Percentiles rank a stretch among this genome's conserved stretches.
Evolutionary conservation across 1,140 invertebrate genomes (phyloP).

Genomic region (Trachelipus rathkii): DNA sequence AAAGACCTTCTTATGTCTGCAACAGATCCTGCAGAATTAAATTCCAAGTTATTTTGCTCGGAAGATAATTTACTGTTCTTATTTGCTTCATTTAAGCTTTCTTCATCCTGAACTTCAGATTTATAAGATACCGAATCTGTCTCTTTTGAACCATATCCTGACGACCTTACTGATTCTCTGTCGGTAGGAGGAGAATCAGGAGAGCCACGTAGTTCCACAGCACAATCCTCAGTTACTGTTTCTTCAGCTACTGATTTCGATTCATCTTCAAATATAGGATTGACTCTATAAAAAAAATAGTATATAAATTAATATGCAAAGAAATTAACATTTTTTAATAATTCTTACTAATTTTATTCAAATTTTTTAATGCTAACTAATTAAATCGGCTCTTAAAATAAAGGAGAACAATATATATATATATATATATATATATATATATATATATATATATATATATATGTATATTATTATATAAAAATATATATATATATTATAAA

Average conservation of each 20-base stretch:
- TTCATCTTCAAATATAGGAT: slow-evolving; percentile 4
- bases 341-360: too few relatives aligned
- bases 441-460: too few relatives aligned
- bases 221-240: not conserved
- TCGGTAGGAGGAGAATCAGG: slow-evolving; percentile 36
- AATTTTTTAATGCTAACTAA: too few relatives aligned
- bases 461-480: too few relatives aligned
- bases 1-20: not conserved
- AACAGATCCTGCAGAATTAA: not conserved
- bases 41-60: not conserved
- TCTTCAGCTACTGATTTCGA: not conserved
- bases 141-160: slow-evolving; percentile 40
- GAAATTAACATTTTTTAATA: too few relatives aligned
- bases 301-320: not conserved
- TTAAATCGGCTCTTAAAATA: too few relatives aligned
- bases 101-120: slow-evolving; percentile 28
- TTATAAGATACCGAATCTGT: slow-evolving; percentile 33
- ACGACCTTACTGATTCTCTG: slow-evolving; percentile 32
- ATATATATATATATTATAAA: too few relatives aligned
- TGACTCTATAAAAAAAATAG: not conserved
- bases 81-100: not conserved
- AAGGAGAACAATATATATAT: too few relatives aligned
- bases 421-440: too few relatives aligned
- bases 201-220: too few relatives aligned
- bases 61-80: not conserved